phyloP scores from a whole-genome alignment of 2,888 invertebrate genomes.

The Cylloceria caligata region DNA sequence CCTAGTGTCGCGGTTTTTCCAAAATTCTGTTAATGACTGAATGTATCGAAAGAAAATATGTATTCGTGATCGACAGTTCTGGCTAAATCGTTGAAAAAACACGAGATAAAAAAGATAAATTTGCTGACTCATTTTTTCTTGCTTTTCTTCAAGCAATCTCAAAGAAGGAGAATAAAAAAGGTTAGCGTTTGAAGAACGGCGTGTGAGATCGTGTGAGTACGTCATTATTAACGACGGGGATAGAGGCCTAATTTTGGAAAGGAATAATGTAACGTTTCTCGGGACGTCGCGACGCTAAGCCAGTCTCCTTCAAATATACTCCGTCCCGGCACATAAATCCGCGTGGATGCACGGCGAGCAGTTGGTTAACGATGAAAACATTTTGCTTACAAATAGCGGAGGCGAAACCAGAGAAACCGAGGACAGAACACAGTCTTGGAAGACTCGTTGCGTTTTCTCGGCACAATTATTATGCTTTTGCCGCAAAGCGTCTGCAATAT shows the following conservation, averaged over 20 bases:
- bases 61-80: constrained; percentile 20
- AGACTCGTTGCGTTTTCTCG: neutral
- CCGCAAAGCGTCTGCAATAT: neutral
- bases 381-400: constrained; percentile 63
- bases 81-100: constrained; percentile 3
- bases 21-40: constrained; percentile 39
- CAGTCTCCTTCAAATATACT: constrained; percentile 32
- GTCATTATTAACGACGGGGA: constrained; percentile 1
- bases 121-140: constrained; percentile 33
- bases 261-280: constrained; percentile 45
- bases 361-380: constrained; percentile 64
- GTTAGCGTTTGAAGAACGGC: neutral
- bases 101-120: constrained; percentile 3
- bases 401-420: constrained; percentile 26
- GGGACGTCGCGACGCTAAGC: neutral
- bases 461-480: constrained; percentile 24
- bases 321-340: constrained; percentile 65
- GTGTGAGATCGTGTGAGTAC: constrained; percentile 13
- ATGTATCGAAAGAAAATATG: constrained; percentile 33
- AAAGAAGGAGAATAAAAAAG: constrained; percentile 7
- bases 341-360: constrained; percentile 19
- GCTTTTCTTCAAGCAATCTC: neutral
- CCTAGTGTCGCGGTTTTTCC: constrained; percentile 11
- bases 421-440: neutral
- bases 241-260: constrained; percentile 56